Conservation (phyloP, 2,888 invertebrate genomes). For the Rotaria sp. region DNA sequence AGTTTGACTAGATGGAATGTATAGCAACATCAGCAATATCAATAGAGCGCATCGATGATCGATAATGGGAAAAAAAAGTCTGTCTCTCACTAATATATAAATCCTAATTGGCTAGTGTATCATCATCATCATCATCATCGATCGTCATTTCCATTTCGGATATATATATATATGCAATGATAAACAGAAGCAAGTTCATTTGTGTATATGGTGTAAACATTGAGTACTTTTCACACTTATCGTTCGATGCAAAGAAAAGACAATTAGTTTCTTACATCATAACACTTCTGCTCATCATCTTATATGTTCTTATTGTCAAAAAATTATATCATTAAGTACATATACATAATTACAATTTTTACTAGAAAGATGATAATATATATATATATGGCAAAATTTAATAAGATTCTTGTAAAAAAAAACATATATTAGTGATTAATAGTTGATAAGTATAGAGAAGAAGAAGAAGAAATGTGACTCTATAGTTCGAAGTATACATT, state of each 20-base stretch:
- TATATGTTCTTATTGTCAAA: not conserved
- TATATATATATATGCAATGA: not conserved
- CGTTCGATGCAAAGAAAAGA: not conserved
- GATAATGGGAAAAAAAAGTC: conserved; percentile 3
- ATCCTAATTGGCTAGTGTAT: not conserved
- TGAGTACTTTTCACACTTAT: conserved; percentile 13
- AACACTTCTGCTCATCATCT: conserved; percentile 2
- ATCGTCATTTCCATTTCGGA: not conserved
- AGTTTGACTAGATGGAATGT: conserved; percentile 8
- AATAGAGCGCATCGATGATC: conserved; percentile 18
- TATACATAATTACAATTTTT: not conserved
- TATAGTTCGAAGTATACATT: not conserved
- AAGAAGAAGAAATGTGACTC: conserved; percentile 21
- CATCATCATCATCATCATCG: no score
- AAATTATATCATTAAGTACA: not conserved
- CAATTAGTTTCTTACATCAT: conserved; percentile 2
- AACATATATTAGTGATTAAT: not conserved
- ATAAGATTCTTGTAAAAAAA: no score
- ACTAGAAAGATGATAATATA: not conserved
- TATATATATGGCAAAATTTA: not conserved
- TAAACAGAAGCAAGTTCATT: conserved; percentile 14
- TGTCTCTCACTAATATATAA: not conserved
- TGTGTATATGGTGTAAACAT: not conserved
- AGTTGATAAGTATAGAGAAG: not conserved
- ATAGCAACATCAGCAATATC: conserved; percentile 19